Evolutionary conservation across 2,888 invertebrate genomes (phyloP), one percentile per base, ranked within the genome.

Genomic region (Isoperla grammatica): DNA sequence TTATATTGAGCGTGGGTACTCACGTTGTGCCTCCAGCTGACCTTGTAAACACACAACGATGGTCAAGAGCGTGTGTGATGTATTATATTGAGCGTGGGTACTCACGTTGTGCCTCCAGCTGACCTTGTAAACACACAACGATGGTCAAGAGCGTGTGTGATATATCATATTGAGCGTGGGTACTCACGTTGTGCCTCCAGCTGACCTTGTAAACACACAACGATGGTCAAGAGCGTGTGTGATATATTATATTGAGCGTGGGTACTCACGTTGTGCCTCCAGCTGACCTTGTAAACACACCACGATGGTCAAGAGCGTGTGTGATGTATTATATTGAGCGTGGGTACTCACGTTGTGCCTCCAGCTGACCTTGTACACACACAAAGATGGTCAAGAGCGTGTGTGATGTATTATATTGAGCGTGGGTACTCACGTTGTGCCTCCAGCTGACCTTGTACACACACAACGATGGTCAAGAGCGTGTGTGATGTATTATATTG

Each of bases 71-170:
- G n/a, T n/a, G n/a, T n/a, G n/a, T n/a, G n/a, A n/a, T 29, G 29
- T 29, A 4, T 8, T 29, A 6, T 29, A 29, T 29, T 4, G 29
- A 29, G 8, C n/a, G 35, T 40, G 19, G 22, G 42, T 65, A 79
- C 83, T 83, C 76, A 87, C 87, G 73, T 87, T 86, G 71, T 87
- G 86, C 69, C 82, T 79, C 88, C 88, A 88, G 69, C 84, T 84
- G 69, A 88, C 86, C 79, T 84, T 84, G 72, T 85, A 29, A 29
- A 6, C 29, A 29, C 29, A 29, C 29, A 29, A 29, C 29, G 5
- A 8, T 29, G 29, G 29, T 4, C n/a, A n/a, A n/a, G n/a, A n/a
- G n/a, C n/a, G n/a, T n/a, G n/a, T n/a, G n/a, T n/a, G n/a, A n/a
- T 29, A 8, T 29, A 4, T 8, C 8, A 6, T 29, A 29, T 29